Evolutionary conservation across 2,888 invertebrate genomes (phyloP).

Genomic region (Acronicta leporina): DNA sequence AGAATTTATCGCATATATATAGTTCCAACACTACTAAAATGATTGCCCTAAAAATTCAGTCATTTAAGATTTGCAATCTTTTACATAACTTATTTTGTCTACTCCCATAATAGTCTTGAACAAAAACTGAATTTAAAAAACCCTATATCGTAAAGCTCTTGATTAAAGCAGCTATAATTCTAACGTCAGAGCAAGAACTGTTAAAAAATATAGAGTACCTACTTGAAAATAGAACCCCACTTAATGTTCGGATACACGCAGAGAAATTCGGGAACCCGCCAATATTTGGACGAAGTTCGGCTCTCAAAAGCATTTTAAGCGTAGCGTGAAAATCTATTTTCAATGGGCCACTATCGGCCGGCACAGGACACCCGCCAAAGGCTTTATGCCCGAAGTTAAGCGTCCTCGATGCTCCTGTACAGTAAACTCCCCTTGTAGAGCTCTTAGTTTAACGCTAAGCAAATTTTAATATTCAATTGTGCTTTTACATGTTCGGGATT

Average conservation of each 20-base stretch:
- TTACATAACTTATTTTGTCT: slow-evolving; percentile 10
- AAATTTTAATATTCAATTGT: slow-evolving; percentile 88
- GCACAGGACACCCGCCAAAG: slow-evolving; percentile 81
- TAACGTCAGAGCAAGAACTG: slow-evolving; percentile 25
- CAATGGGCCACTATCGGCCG: slow-evolving; percentile 87
- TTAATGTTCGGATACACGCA: slow-evolving; percentile 57
- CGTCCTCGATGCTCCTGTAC: slow-evolving; percentile 78
- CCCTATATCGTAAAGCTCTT: background rate
- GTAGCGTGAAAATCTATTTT: slow-evolving; percentile 89
- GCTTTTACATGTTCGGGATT: slow-evolving; percentile 71
- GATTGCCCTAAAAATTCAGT: slow-evolving; percentile 12
- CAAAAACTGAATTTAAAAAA: slow-evolving; percentile 20
- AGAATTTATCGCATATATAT: slow-evolving; percentile 12
- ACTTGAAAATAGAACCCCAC: slow-evolving; percentile 46
- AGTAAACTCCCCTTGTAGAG: slow-evolving; percentile 76
- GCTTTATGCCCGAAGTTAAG: slow-evolving; percentile 84
- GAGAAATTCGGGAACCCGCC: slow-evolving; percentile 59
- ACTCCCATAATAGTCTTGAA: slow-evolving; percentile 4
- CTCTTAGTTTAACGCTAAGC: slow-evolving; percentile 82
- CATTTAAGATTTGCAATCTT: slow-evolving; percentile 12
- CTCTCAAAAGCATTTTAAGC: slow-evolving; percentile 76
- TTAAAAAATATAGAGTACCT: slow-evolving; percentile 34
- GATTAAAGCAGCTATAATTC: background rate
- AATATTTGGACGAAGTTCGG: slow-evolving; percentile 83
- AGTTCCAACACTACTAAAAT: slow-evolving; percentile 24